Evolutionary conservation across 2,113 vertebrate species (phyloP).

Genomic region (Anser cygnoides): DNA sequence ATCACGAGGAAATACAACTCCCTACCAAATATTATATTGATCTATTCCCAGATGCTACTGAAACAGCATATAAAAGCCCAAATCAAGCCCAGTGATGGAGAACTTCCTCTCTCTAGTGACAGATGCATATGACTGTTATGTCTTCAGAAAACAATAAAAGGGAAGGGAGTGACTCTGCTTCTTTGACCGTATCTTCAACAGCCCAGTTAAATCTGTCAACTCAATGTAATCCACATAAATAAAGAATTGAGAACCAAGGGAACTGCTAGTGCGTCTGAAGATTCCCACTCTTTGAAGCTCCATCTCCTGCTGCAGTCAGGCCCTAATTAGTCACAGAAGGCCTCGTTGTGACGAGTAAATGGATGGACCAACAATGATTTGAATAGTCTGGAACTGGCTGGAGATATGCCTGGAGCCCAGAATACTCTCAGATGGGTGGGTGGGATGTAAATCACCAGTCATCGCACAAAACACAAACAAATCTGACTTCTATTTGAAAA

Average conservation of each 20-base stretch:
- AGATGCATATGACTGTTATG: conserved; percentile 11
- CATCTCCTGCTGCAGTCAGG: conserved; percentile 41
- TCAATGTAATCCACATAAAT: conserved; percentile 62
- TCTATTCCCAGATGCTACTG: conserved; percentile 54
- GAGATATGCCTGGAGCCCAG: conserved; percentile 23
- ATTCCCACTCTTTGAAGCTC: conserved; percentile 55
- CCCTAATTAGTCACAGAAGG: conserved; percentile 56
- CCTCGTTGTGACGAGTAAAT: conserved; percentile 34
- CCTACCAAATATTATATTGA: conserved; percentile 36
- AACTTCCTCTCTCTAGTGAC: conserved; percentile 47
- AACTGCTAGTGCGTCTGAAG: conserved; percentile 4
- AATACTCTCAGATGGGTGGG: conserved; percentile 35
- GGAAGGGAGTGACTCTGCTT: conserved; percentile 45
- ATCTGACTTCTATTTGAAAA: background rate
- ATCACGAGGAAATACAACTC: conserved; percentile 15
- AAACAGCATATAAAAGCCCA: conserved; percentile 41
- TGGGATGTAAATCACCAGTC: conserved; percentile 43
- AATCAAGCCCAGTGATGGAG: conserved; percentile 33
- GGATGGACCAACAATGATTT: conserved; percentile 37
- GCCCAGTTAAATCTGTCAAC: conserved; percentile 63
- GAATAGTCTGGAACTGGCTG: conserved; percentile 22
- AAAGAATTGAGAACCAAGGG: conserved; percentile 31
- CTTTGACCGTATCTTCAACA: conserved; percentile 50
- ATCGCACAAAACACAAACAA: conserved; percentile 50
- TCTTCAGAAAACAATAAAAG: conserved; percentile 62